Percentiles rank a stretch among this genome's conserved stretches.
Conservation (phyloP, 2,797 vertebrate genomes). For the Xiphorhynchus erythropygius region DNA sequence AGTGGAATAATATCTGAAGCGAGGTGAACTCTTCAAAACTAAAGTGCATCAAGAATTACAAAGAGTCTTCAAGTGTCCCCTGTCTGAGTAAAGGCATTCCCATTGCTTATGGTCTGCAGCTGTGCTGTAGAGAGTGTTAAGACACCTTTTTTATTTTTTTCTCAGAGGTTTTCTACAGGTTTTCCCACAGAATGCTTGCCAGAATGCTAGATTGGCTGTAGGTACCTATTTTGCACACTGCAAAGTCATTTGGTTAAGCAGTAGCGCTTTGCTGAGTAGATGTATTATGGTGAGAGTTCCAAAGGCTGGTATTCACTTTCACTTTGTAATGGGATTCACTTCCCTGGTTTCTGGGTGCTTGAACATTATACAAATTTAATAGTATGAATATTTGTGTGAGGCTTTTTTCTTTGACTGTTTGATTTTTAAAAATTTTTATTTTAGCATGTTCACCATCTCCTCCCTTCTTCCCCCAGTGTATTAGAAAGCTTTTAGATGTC, state of each 20-base stretch:
- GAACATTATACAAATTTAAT: neutral
- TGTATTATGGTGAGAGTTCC: neutral
- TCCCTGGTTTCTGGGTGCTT: neutral
- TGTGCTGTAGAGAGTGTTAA: neutral
- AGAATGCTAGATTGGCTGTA: neutral
- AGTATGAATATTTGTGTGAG: neutral
- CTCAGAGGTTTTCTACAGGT: neutral
- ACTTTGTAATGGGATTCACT: neutral
- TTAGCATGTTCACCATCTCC: rapidly evolving
- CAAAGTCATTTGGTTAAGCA: neutral
- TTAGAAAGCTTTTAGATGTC: neutral
- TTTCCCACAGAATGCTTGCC: neutral
- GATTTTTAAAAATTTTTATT: neutral
- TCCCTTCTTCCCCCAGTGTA: neutral
- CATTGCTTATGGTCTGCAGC: neutral
- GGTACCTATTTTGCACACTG: neutral
- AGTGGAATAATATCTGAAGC: neutral
- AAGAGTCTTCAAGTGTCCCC: neutral
- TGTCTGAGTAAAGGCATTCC: neutral
- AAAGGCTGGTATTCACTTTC: neutral
- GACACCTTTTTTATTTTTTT: neutral
- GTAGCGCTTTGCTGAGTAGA: neutral
- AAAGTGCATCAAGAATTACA: neutral
- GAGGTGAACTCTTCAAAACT: neutral
- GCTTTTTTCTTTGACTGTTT: neutral